These are phyloP conservation scores for Dromas ardeola DNA, from an alignment of 2,113 vertebrate species.

Conservation along the genomic window DNA sequence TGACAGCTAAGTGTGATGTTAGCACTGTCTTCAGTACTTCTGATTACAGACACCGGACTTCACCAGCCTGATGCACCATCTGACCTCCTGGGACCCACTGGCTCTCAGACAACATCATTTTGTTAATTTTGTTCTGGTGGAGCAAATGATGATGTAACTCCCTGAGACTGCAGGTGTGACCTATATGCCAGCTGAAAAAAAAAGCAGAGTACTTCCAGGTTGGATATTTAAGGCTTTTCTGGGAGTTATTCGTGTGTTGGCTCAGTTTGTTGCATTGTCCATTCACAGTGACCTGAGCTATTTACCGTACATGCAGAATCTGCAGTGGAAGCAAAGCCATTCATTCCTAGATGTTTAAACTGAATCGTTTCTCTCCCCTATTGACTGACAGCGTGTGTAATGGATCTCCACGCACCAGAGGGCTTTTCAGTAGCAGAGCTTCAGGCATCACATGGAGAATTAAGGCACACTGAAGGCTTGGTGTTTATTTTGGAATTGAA, in stretches of 20 bases:
- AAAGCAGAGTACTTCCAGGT: background rate
- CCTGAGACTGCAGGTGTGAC: background rate
- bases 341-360: background rate
- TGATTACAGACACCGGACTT: background rate
- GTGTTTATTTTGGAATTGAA: constrained; percentile 45
- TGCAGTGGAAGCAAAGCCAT: background rate
- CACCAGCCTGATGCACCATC: background rate
- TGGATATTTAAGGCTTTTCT: background rate
- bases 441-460: constrained; percentile 26
- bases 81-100: background rate
- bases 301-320: background rate
- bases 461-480: background rate
- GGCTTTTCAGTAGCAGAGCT: background rate
- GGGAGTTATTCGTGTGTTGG: background rate
- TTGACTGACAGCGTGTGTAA: constrained; percentile 13
- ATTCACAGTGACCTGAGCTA: background rate
- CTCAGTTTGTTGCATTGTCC: background rate
- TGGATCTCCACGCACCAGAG: background rate
- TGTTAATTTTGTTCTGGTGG: background rate
- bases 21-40: background rate
- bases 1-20: background rate
- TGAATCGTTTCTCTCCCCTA: background rate
- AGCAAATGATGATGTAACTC: background rate
- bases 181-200: background rate
- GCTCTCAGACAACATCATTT: background rate